phyloP scores from a whole-genome alignment of 2,113 vertebrate genomes.

The Oncorhynchus masou region DNA sequence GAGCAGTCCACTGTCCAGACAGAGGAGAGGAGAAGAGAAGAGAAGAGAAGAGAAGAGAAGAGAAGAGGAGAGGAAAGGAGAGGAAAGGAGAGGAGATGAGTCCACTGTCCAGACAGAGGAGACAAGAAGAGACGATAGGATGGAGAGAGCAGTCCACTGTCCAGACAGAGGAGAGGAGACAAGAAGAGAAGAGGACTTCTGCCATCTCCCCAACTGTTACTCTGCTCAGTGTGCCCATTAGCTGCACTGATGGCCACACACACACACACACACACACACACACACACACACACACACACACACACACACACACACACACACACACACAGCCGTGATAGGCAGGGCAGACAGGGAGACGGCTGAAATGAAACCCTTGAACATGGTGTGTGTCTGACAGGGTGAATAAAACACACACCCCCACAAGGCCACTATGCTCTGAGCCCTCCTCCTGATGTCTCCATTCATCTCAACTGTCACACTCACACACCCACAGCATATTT shows the following conservation, averaged over 20 bases:
- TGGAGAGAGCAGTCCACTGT: too few species aligned
- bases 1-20: neutral
- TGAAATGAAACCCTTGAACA: conserved; percentile 86
- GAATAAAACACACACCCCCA: conserved; percentile 46
- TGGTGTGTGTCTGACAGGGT: conserved; percentile 70
- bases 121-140: too few species aligned
- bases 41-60: too few species aligned
- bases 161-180: neutral
- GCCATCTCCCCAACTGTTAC: neutral
- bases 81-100: too few species aligned
- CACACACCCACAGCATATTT: conserved; percentile 84
- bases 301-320: conserved; percentile 6
- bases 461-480: conserved; percentile 89
- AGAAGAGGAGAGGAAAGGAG: too few species aligned
- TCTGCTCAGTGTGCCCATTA: neutral
- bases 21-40: neutral
- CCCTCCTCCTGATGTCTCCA: conserved; percentile 77
- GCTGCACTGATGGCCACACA: neutral
- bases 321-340: conserved; percentile 71
- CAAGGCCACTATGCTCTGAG: too few species aligned
- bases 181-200: neutral
- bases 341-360: conserved; percentile 78
- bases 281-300: conserved; percentile 8
- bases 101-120: neutral
- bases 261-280: conserved; percentile 21